Conservation (phyloP, 1,140 invertebrate genomes). For the Teleogryllus occipitalis region DNA sequence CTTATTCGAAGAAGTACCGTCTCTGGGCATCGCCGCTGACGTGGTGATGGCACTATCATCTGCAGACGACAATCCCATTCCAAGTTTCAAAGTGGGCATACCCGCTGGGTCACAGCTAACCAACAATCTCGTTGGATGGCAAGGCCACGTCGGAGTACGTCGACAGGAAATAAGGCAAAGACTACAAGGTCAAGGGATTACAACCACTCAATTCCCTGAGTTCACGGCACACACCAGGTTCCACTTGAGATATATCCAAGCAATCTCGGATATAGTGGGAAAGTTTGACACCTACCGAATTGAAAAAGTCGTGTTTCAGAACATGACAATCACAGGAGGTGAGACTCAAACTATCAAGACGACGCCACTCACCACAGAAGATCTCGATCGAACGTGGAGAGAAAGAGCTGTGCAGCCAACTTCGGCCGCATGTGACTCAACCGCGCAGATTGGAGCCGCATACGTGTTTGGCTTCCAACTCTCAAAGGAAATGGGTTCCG, state of each 20-base stretch:
- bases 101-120: slow-evolving; percentile 21
- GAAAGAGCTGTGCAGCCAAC: too few relatives aligned
- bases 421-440: too few relatives aligned
- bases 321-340: slow-evolving; percentile 18
- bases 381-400: too few relatives aligned
- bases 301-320: slow-evolving; percentile 26
- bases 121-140: slow-evolving; percentile 23
- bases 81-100: slow-evolving; percentile 25
- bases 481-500: too few relatives aligned
- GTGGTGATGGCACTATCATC: slow-evolving; percentile 23
- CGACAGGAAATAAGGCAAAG: slow-evolving; percentile 26
- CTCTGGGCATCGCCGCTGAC: slow-evolving; percentile 28
- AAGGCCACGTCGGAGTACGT: slow-evolving; percentile 22
- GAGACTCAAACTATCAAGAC: too few relatives aligned
- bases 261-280: slow-evolving; percentile 25
- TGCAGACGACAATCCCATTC: slow-evolving; percentile 21
- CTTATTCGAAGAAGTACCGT: slow-evolving; percentile 30
- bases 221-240: slow-evolving; percentile 25
- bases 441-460: too few relatives aligned
- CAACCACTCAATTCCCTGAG: slow-evolving; percentile 22
- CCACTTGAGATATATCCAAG: slow-evolving; percentile 26
- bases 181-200: slow-evolving; percentile 25
- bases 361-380: too few relatives aligned
- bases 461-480: too few relatives aligned
- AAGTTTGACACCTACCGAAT: slow-evolving; percentile 22